phyloP scores from a whole-genome alignment of 1,140 invertebrate species.

The Cylas formicarius region DNA sequence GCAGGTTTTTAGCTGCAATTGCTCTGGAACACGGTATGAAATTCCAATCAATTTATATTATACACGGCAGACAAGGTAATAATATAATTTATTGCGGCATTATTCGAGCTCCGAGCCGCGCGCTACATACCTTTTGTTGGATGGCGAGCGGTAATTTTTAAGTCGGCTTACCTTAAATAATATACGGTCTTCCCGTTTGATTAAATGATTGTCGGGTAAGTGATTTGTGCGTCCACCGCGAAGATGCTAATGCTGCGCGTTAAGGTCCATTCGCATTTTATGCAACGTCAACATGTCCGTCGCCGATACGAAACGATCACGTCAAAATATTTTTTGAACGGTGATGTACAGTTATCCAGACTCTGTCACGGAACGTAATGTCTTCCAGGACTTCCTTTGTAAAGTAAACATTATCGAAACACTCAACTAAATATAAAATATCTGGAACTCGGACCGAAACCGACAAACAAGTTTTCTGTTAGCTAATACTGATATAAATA shows the following conservation, averaged over 20 bases:
- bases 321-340: no score
- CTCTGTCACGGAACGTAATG: no score
- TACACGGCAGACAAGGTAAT: conserved; percentile 42
- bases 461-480: no score
- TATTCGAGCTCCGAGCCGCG: conserved; percentile 31
- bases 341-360: no score
- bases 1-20: conserved; percentile 38
- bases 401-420: no score
- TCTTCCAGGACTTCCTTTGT: no score
- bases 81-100: conserved; percentile 43
- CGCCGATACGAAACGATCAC: no score
- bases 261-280: no score
- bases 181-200: conserved; percentile 23
- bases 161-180: conserved; percentile 32
- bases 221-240: conserved; percentile 28
- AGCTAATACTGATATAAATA: no score
- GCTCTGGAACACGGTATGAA: conserved; percentile 40
- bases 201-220: conserved; percentile 29
- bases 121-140: conserved; percentile 37
- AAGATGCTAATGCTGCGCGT: conserved; percentile 28
- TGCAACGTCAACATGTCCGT: no score
- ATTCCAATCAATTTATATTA: conserved; percentile 44
- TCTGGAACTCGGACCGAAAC: no score
- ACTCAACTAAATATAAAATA: no score
- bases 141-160: conserved; percentile 30